phyloP scores from a whole-genome alignment of 2,113 vertebrate species.

The Dipodomys ordii region DNA sequence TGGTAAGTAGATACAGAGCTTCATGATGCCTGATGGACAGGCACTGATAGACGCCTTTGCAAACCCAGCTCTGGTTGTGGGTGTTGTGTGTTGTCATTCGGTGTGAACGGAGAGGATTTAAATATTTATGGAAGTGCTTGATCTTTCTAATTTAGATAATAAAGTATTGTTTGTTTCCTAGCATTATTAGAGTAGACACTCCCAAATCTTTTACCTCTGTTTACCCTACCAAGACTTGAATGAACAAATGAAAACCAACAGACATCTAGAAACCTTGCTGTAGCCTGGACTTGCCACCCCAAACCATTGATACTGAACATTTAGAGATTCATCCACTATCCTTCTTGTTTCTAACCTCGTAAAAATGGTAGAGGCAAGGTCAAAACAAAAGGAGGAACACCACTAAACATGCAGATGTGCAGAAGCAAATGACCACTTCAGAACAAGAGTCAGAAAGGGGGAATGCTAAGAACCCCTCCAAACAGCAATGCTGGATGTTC shows the following conservation, averaged over 20 bases:
- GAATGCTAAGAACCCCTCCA: background rate
- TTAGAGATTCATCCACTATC: background rate
- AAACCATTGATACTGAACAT: background rate
- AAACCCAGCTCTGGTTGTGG: background rate
- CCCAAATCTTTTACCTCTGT: background rate
- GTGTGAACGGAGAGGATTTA: background rate
- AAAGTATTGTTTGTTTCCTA: background rate
- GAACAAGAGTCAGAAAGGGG: background rate
- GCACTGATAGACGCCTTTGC: fast-evolving
- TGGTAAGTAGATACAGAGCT: slow-evolving; percentile 87
- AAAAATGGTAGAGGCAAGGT: background rate
- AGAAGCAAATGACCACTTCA: fast-evolving
- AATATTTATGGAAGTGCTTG: background rate
- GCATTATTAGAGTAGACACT: background rate
- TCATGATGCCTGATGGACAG: fast-evolving
- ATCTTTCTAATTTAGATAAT: background rate
- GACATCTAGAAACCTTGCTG: background rate
- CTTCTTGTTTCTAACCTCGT: background rate
- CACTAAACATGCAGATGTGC: fast-evolving
- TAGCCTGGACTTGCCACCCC: background rate
- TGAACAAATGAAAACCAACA: background rate
- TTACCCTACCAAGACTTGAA: background rate
- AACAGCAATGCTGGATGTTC: background rate
- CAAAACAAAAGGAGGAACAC: background rate
- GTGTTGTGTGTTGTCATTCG: fast-evolving